Conservation (phyloP, 2,888 invertebrate species). For the Keiferia lycopersicella region DNA sequence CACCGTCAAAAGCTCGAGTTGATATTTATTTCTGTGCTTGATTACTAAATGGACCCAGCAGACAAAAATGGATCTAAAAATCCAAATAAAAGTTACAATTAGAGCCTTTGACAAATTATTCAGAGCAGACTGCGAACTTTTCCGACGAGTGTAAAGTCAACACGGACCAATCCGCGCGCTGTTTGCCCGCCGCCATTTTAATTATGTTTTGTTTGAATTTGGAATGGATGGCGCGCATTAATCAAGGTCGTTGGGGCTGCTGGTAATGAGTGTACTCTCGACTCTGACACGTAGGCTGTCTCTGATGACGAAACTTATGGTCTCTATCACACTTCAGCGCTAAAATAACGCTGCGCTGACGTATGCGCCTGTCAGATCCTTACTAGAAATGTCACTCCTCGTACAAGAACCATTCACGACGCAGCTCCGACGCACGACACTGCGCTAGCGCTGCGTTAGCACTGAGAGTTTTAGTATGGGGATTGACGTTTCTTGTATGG, state of each 20-base stretch:
- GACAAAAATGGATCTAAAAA: slow-evolving; percentile 1
- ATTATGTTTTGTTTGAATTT: slow-evolving; percentile 46
- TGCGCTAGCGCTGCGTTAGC: too few relatives aligned
- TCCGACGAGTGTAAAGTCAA: slow-evolving; percentile 1
- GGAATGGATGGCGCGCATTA: slow-evolving; percentile 41
- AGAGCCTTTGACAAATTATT: slow-evolving; percentile 8
- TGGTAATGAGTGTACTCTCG: slow-evolving; percentile 39
- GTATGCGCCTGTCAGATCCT: too few relatives aligned
- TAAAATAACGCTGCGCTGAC: too few relatives aligned
- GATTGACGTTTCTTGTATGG: too few relatives aligned
- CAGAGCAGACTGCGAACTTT: slow-evolving; percentile 1
- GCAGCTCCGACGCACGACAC: too few relatives aligned
- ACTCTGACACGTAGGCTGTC: background rate
- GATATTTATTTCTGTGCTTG: background rate
- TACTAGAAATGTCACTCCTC: too few relatives aligned
- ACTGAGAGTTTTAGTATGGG: too few relatives aligned
- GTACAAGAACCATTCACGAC: too few relatives aligned
- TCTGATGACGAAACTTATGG: too few relatives aligned
- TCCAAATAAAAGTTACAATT: background rate
- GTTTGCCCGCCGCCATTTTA: slow-evolving; percentile 40
- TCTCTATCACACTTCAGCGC: too few relatives aligned
- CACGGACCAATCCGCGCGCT: slow-evolving; percentile 23
- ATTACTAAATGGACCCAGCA: background rate
- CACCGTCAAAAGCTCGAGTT: background rate
- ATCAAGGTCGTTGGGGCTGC: slow-evolving; percentile 45